A percentile compares a stretch with the other conserved stretches of the same genome.
Evolutionary conservation across 2,888 invertebrate genomes (phyloP).

Genomic region (Ennomos quercinarius): DNA sequence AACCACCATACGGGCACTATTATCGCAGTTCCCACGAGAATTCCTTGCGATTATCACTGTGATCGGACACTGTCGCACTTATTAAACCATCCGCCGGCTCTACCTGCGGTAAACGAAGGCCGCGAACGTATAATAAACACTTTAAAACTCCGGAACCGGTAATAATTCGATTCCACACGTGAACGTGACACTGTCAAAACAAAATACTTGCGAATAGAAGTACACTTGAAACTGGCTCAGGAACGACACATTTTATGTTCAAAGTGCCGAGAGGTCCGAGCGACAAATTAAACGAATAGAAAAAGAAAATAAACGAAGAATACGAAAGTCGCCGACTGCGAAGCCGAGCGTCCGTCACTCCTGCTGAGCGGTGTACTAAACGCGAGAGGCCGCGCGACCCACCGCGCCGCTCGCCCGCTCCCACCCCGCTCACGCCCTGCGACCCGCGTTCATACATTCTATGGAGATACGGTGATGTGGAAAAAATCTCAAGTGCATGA

Average conservation of each 20-base stretch:
- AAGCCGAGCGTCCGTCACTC: slow-evolving; percentile 84
- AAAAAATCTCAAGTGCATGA: slow-evolving; percentile 68
- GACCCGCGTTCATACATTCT: slow-evolving; percentile 68
- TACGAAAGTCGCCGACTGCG: slow-evolving; percentile 80
- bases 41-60: slow-evolving; percentile 58
- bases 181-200: slow-evolving; percentile 82
- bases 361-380: slow-evolving; percentile 85
- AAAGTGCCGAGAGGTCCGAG: slow-evolving; percentile 64
- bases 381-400: slow-evolving; percentile 79
- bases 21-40: slow-evolving; percentile 63
- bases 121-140: slow-evolving; percentile 78
- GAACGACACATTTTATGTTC: slow-evolving; percentile 68
- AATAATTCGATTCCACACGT: slow-evolving; percentile 79
- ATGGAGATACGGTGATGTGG: slow-evolving; percentile 68
- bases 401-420: slow-evolving; percentile 65
- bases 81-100: slow-evolving; percentile 72
- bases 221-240: slow-evolving; percentile 67
- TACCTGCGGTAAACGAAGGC: slow-evolving; percentile 78
- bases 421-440: slow-evolving; percentile 67
- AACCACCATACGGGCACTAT: slow-evolving; percentile 52
- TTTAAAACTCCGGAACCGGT: slow-evolving; percentile 83
- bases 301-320: slow-evolving; percentile 85
- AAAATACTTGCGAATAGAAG: slow-evolving; percentile 64
- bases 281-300: slow-evolving; percentile 84
- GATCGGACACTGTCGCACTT: slow-evolving; percentile 66